phyloP scores from a whole-genome alignment of 1,140 invertebrate species.

The Hyposmocoma kahamanoa region DNA sequence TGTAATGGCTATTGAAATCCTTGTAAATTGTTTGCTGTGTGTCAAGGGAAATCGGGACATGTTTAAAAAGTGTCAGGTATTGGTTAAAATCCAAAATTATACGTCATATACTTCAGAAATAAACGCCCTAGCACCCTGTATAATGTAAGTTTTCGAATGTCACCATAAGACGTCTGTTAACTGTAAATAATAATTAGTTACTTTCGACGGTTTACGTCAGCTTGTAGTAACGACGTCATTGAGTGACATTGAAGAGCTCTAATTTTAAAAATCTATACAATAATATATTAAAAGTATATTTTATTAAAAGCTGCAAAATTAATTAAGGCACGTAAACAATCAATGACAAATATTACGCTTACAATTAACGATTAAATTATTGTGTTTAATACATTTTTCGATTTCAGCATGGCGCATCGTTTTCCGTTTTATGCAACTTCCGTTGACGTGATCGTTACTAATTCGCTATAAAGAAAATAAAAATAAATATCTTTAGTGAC shows the following conservation, averaged over 20 bases:
- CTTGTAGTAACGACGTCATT: too few relatives aligned
- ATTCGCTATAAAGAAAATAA: conserved; percentile 31
- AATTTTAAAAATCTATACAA: too few relatives aligned
- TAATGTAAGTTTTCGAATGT: too few relatives aligned
- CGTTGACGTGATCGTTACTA: conserved; percentile 21
- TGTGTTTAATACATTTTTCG: neutral
- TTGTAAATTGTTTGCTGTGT: conserved; percentile 8
- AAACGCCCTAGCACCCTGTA: too few relatives aligned
- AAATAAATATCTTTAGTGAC: conserved; percentile 15
- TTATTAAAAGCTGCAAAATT: conserved; percentile 13
- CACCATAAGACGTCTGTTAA: too few relatives aligned
- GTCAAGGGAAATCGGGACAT: too few relatives aligned
- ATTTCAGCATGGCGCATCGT: conserved; percentile 2
- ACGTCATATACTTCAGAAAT: too few relatives aligned
- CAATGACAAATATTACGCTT: conserved; percentile 5
- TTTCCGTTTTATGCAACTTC: conserved; percentile 18
- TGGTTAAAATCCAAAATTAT: too few relatives aligned
- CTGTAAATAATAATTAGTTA: too few relatives aligned
- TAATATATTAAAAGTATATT: conserved; percentile 6
- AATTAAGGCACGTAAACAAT: conserved; percentile 16
- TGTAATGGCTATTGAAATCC: conserved; percentile 1
- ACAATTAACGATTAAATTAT: conserved; percentile 6
- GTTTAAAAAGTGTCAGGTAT: too few relatives aligned
- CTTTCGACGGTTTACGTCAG: too few relatives aligned
- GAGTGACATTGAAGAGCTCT: too few relatives aligned